These are phyloP conservation scores for Conops quadrifasciatus DNA, from an alignment of 2,888 invertebrate species.

Conservation along the genomic window DNA sequence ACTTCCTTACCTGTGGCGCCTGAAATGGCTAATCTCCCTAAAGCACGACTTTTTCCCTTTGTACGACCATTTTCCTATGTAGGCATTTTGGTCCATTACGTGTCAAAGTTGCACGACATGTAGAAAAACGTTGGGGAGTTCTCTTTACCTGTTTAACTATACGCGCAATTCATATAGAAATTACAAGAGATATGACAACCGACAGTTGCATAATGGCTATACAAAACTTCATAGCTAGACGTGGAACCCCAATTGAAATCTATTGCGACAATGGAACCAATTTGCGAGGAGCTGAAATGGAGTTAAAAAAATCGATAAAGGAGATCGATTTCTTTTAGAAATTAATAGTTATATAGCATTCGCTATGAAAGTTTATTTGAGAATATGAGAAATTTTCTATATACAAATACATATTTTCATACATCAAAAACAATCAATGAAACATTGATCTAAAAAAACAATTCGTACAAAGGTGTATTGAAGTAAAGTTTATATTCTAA, in stretches of 20 bases:
- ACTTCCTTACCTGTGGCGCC: neutral
- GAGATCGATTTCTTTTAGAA: no score
- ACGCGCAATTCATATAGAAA: neutral
- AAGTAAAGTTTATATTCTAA: no score
- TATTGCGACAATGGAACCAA: neutral
- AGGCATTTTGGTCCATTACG: neutral
- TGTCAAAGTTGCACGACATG: neutral
- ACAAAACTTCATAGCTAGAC: neutral
- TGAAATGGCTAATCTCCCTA: neutral
- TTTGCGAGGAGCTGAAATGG: neutral
- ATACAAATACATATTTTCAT: no score
- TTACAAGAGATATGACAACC: neutral
- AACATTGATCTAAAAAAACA: no score
- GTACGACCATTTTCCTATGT: neutral
- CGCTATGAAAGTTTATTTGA: no score
- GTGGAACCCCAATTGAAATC: neutral
- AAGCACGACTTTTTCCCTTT: constrained; percentile 37
- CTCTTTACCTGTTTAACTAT: neutral
- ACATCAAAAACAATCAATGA: no score
- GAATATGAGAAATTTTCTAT: no score
- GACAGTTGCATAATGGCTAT: neutral
- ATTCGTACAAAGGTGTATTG: no score
- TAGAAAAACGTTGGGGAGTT: neutral
- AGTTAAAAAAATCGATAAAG: neutral
- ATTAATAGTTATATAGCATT: no score